Conservation (phyloP, 2,888 invertebrate species). For the Chymomyza caudatula region DNA sequence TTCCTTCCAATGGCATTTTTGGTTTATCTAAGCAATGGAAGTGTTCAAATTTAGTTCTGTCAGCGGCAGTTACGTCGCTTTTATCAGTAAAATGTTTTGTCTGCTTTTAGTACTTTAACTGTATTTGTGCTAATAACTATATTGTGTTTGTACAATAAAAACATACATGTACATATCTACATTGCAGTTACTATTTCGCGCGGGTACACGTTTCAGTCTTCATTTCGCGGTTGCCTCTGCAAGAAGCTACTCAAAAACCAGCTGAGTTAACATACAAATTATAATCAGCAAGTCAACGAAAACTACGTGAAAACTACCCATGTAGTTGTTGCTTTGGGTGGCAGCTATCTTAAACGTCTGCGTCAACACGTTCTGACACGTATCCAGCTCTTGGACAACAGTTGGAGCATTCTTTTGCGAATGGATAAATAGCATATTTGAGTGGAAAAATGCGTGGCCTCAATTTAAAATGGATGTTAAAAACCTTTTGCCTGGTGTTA, state of each 20-base stretch:
- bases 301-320: neutral
- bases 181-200: neutral
- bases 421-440: neutral
- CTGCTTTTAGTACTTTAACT: constrained; percentile 33
- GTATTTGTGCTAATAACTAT: constrained; percentile 12
- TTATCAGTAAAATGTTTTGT: constrained; percentile 41
- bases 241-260: constrained; percentile 9
- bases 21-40: constrained; percentile 20
- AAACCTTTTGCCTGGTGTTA: constrained; percentile 62
- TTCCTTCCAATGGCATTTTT: neutral
- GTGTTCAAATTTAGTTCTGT: neutral
- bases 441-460: constrained; percentile 69
- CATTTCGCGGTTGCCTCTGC: neutral
- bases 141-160: too few relatives aligned
- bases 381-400: constrained; percentile 21
- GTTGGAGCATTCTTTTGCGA: too few relatives aligned
- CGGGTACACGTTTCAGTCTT: neutral
- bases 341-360: constrained; percentile 20
- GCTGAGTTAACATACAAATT: constrained; percentile 35
- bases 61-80: neutral
- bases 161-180: too few relatives aligned
- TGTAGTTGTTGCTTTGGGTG: constrained; percentile 18
- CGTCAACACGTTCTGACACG: constrained; percentile 40
- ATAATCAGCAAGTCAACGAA: neutral
- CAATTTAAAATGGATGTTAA: constrained; percentile 74